These are phyloP conservation scores for Limnephilus lunatus DNA, from an alignment of 2,888 invertebrate genomes.

Conservation along the genomic window DNA sequence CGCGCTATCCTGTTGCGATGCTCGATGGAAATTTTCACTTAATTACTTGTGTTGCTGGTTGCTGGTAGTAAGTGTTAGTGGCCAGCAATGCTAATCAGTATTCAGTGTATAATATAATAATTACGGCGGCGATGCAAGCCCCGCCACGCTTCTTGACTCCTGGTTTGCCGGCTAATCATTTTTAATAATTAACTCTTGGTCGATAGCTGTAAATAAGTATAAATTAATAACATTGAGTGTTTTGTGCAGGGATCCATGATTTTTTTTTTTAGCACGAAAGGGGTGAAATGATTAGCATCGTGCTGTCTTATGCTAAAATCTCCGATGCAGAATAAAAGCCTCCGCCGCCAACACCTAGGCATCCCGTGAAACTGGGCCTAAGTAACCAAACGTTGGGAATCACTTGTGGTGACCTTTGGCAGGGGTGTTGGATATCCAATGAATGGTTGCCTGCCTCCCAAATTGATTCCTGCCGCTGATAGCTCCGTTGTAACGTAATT, in stretches of 20 bases:
- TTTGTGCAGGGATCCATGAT: not conserved
- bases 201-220: not conserved
- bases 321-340: not conserved
- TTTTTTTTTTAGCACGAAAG: slow-evolving; percentile 15
- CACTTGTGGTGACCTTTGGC: no score
- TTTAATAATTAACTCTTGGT: slow-evolving; percentile 15
- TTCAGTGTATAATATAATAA: slow-evolving; percentile 45
- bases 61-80: not conserved
- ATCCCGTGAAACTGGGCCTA: no score
- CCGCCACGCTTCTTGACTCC: not conserved
- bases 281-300: not conserved
- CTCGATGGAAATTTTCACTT: slow-evolving; percentile 59
- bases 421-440: no score
- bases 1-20: slow-evolving; percentile 59
- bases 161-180: slow-evolving; percentile 4
- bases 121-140: slow-evolving; percentile 13
- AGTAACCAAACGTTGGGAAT: no score
- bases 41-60: slow-evolving; percentile 47
- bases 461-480: not conserved
- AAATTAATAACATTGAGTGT: not conserved
- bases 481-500: not conserved
- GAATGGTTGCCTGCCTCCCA: no score
- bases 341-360: no score
- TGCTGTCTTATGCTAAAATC: not conserved
- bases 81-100: slow-evolving; percentile 49